Conservation (phyloP, 1,140 invertebrate species). For the Microplitis demolitor region DNA sequence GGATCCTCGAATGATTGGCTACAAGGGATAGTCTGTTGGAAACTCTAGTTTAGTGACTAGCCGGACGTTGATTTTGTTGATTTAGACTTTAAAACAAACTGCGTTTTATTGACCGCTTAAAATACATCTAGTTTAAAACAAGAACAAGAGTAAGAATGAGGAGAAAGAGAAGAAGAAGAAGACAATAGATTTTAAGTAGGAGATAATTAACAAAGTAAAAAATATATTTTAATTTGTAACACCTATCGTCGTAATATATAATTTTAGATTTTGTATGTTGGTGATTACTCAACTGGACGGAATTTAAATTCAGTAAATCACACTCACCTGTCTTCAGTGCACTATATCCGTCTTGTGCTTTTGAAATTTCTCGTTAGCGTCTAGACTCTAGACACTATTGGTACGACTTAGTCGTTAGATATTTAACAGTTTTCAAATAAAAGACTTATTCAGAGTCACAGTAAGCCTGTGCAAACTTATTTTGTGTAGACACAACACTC, state of each 20-base stretch:
- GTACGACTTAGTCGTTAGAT: neutral
- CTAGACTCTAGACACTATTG: neutral
- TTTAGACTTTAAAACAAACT: too few relatives aligned
- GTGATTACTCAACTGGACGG: constrained; percentile 1
- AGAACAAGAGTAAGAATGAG: too few relatives aligned
- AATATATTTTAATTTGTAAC: constrained; percentile 1
- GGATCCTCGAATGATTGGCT: constrained; percentile 56
- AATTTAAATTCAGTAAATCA: constrained; percentile 27
- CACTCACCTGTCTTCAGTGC: constrained; percentile 26
- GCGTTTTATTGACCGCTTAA: too few relatives aligned
- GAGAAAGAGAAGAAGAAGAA: neutral
- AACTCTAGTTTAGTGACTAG: constrained; percentile 32
- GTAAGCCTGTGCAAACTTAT: too few relatives aligned
- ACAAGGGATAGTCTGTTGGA: constrained; percentile 35
- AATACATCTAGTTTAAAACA: too few relatives aligned
- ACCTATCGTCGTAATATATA: neutral
- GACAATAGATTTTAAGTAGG: neutral
- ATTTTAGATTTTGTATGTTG: neutral
- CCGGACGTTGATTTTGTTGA: constrained; percentile 6
- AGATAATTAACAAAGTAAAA: neutral
- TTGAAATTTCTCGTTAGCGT: constrained; percentile 25
- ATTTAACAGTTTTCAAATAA: neutral
- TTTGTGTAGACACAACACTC: constrained; percentile 7
- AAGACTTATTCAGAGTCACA: neutral
- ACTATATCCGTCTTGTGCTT: constrained; percentile 21